phyloP scores from a whole-genome alignment of 2,797 vertebrate species.

The Cirrhinus molitorella region DNA sequence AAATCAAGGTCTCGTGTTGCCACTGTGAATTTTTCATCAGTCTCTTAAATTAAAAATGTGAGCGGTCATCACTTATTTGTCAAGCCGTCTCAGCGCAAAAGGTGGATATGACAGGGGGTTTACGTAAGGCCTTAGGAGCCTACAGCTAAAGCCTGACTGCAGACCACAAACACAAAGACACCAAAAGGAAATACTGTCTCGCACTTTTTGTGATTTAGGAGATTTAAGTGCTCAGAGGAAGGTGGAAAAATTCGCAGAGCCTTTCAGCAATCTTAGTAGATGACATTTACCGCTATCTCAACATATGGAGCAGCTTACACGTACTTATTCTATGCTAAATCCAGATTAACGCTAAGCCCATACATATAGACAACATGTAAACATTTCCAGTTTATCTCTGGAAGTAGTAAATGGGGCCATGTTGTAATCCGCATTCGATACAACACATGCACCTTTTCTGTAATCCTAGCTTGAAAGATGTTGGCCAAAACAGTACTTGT shows the following conservation, averaged over 20 bases:
- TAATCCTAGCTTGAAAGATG: constrained; percentile 7
- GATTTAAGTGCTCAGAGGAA: constrained; percentile 23
- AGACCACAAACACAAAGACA: constrained; percentile 43
- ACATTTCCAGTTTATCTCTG: constrained; percentile 67
- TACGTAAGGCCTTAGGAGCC: constrained; percentile 71
- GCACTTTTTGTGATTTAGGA: constrained; percentile 57
- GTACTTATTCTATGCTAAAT: constrained; percentile 70
- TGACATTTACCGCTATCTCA: constrained; percentile 58
- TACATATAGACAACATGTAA: constrained; percentile 71
- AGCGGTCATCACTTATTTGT: constrained; percentile 84
- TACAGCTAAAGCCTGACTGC: constrained; percentile 38
- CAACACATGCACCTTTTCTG: constrained; percentile 60
- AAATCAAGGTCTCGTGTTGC: constrained; percentile 75
- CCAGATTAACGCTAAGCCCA: constrained; percentile 52
- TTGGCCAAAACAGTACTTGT: neutral
- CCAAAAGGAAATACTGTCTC: constrained; percentile 64
- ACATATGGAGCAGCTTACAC: constrained; percentile 78
- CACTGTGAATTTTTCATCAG: constrained; percentile 79
- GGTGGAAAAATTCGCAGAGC: neutral
- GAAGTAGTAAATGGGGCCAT: constrained; percentile 71
- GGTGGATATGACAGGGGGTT: constrained; percentile 77
- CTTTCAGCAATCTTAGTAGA: constrained; percentile 30
- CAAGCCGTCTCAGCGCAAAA: constrained; percentile 75
- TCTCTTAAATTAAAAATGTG: constrained; percentile 84
- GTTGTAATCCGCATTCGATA: constrained; percentile 72